A percentile compares a stretch with the other conserved stretches of the same genome.
Evolutionary conservation across 2,113 vertebrate species (phyloP).

Genomic region (Oxyura jamaicensis): DNA sequence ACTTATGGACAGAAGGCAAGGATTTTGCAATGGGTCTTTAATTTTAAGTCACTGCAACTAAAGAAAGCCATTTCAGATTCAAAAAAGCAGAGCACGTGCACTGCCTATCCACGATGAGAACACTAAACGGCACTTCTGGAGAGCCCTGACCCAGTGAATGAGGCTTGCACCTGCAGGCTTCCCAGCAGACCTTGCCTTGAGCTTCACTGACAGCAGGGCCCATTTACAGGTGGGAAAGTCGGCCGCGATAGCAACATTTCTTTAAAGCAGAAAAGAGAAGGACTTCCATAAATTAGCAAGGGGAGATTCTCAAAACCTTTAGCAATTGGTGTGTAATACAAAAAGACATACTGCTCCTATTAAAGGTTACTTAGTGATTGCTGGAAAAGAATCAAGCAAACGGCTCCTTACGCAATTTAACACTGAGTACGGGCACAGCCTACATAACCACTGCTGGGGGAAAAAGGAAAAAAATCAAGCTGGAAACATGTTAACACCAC

Average conservation of each 20-base stretch:
- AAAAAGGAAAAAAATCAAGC: background rate
- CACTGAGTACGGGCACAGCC: fast-evolving
- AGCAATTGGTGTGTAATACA: fast-evolving
- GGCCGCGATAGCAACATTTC: fast-evolving
- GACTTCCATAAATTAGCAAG: background rate
- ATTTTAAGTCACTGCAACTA: background rate
- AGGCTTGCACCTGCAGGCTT: background rate
- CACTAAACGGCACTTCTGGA: background rate
- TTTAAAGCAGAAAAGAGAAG: background rate
- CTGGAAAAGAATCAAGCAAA: background rate
- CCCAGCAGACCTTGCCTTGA: background rate
- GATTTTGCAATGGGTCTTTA: background rate
- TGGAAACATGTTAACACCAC: background rate
- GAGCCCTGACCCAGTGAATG: fast-evolving
- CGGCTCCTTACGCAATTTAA: background rate
- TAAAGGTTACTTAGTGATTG: background rate
- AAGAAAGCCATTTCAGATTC: background rate
- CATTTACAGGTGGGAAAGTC: background rate
- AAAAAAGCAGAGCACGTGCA: too few relatives aligned
- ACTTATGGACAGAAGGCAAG: background rate
- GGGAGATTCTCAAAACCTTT: background rate
- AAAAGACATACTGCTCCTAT: background rate
- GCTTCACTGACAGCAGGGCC: background rate
- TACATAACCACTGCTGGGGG: background rate
- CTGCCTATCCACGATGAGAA: background rate